Evolutionary conservation across 2,888 invertebrate genomes (phyloP).

Genomic region (Rutpela maculata): DNA sequence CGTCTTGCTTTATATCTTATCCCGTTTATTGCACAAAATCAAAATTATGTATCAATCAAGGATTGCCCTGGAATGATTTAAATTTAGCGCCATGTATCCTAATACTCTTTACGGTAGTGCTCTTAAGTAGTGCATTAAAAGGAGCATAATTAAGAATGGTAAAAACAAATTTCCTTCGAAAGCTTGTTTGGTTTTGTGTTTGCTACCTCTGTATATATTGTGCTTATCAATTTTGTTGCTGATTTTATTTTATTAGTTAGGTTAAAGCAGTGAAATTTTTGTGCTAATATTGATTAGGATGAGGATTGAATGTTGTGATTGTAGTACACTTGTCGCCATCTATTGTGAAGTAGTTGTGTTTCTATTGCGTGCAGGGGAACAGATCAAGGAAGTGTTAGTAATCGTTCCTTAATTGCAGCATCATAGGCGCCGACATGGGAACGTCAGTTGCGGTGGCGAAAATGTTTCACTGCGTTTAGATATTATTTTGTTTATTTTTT

Average conservation of each 20-base stretch:
- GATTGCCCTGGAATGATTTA: conserved; percentile 31
- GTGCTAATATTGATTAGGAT: conserved; percentile 25
- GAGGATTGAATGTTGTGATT: conserved; percentile 11
- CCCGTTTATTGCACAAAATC: conserved; percentile 8
- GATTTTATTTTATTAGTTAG: conserved; percentile 34
- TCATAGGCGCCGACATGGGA: conserved; percentile 18
- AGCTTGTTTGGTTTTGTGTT: conserved; percentile 24
- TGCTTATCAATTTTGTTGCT: conserved; percentile 10
- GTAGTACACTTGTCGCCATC: conserved; percentile 35
- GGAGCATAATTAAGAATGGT: conserved; percentile 38
- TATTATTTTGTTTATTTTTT: no score
- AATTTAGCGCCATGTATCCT: conserved; percentile 43
- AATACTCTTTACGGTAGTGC: conserved; percentile 38
- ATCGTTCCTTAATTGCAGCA: conserved; percentile 5
- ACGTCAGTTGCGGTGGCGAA: no score
- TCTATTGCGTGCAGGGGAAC: not conserved
- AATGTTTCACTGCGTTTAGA: no score
- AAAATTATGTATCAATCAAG: conserved; percentile 27
- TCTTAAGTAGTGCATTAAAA: conserved; percentile 40
- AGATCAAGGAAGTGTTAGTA: not conserved
- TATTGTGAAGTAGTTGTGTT: conserved; percentile 27
- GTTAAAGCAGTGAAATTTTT: conserved; percentile 25
- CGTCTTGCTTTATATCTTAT: not conserved
- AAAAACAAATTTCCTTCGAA: conserved; percentile 12
- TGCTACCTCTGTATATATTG: conserved; percentile 8